A percentile compares a stretch with the other conserved stretches of the same genome.
Evolutionary conservation across 2,113 vertebrate genomes (phyloP).

Genomic region (Redunca redunca): DNA sequence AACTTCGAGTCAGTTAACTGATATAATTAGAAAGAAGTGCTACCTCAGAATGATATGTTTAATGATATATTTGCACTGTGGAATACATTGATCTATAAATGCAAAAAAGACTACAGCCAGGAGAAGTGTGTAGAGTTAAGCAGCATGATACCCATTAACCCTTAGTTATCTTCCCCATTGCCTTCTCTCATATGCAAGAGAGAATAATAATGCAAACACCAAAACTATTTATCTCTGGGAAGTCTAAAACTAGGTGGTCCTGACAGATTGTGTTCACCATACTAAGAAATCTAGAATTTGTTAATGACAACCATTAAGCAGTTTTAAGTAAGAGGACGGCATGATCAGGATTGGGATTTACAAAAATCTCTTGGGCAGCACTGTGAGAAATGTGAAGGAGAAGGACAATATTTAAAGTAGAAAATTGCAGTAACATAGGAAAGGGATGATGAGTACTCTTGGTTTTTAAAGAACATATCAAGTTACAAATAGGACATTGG

Average conservation of each 20-base stretch:
- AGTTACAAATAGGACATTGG: background rate
- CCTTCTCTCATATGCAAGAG: background rate
- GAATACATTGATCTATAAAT: background rate
- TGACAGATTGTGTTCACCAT: background rate
- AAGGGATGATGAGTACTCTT: background rate
- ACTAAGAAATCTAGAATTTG: background rate
- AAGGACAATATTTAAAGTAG: background rate
- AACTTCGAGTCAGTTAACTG: constrained; percentile 38
- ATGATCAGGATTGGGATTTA: background rate
- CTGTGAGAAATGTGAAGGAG: background rate
- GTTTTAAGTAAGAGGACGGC: background rate
- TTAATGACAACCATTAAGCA: background rate
- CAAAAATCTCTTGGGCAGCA: background rate
- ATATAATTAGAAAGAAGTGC: constrained; percentile 32
- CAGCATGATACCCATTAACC: background rate
- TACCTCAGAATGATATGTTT: background rate
- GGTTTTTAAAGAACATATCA: background rate
- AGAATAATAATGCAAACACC: background rate
- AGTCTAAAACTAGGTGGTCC: background rate
- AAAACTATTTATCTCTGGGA: background rate
- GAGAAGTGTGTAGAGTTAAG: background rate
- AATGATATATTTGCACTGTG: background rate
- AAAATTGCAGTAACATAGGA: background rate
- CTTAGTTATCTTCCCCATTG: background rate
- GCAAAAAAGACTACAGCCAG: background rate